Evolutionary conservation across 2,888 invertebrate genomes (phyloP).

Genomic region (Alsophila aescularia): DNA sequence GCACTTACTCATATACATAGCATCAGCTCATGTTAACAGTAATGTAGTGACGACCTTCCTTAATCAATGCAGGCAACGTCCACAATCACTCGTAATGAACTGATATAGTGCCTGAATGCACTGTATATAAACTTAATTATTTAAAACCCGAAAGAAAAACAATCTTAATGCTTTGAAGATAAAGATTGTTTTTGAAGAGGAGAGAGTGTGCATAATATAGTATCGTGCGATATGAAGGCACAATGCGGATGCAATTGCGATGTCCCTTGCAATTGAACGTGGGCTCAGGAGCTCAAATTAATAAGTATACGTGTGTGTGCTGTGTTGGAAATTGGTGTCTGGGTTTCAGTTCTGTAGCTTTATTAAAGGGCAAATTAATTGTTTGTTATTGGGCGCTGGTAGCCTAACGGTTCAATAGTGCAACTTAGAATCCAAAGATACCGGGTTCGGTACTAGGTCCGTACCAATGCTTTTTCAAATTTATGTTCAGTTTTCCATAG

Average conservation of each 20-base stretch:
- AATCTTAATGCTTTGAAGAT: not conserved
- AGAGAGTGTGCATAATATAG: constrained; percentile 17
- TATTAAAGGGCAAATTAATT: constrained; percentile 3
- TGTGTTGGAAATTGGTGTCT: constrained; percentile 21
- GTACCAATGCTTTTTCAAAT: too few species aligned
- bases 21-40: constrained; percentile 39
- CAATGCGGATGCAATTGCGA: constrained; percentile 67
- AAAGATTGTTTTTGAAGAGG: constrained; percentile 3
- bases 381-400: not conserved
- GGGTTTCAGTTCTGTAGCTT: constrained; percentile 1
- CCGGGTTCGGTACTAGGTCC: too few species aligned
- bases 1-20: constrained; percentile 6
- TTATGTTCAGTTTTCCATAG: too few species aligned
- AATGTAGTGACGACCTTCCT: constrained; percentile 63
- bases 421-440: too few species aligned
- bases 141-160: not conserved
- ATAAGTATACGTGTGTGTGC: constrained; percentile 17
- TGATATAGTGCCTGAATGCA: constrained; percentile 64
- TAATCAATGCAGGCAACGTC: constrained; percentile 72
- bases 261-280: constrained; percentile 67
- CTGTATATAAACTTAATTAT: constrained; percentile 43
- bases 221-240: constrained; percentile 38
- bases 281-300: constrained; percentile 47
- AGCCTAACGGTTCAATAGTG: too few species aligned
- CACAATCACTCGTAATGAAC: constrained; percentile 74